Evolutionary conservation across 2,113 vertebrate genomes (phyloP).

Genomic region (Pelusios castaneus): DNA sequence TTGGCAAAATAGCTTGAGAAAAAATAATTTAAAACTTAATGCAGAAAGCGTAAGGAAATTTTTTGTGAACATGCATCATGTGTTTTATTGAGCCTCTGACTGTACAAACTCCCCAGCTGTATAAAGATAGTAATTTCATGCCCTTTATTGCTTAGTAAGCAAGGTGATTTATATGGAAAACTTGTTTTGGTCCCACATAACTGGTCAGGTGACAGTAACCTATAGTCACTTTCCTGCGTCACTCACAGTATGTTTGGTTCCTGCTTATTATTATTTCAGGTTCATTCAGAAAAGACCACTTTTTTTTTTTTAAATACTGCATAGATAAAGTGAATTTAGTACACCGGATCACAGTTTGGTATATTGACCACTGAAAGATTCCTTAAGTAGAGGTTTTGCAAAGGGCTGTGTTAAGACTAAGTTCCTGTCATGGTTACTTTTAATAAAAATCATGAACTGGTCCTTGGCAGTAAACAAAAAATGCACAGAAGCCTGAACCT

Average conservation of each 20-base stretch:
- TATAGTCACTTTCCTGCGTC: background rate
- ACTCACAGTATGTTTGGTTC: background rate
- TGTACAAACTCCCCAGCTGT: background rate
- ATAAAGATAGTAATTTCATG: background rate
- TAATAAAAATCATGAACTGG: too few relatives aligned
- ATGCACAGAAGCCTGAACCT: too few relatives aligned
- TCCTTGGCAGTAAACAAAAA: too few relatives aligned
- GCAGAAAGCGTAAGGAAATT: background rate
- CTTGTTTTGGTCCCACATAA: background rate
- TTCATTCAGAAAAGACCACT: background rate
- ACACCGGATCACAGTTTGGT: background rate
- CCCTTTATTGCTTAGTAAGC: background rate
- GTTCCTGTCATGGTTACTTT: too few relatives aligned
- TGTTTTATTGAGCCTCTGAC: background rate
- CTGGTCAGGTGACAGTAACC: background rate
- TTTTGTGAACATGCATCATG: background rate
- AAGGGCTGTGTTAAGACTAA: background rate
- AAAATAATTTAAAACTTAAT: background rate
- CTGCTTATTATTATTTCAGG: background rate
- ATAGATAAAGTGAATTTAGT: background rate
- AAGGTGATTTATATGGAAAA: background rate
- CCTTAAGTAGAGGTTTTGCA: background rate
- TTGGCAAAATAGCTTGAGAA: background rate
- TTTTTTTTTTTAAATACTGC: too few relatives aligned
- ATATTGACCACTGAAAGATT: slow-evolving; percentile 8